Evolutionary conservation across 2,888 invertebrate species (phyloP).

Genomic region (Lasiommata megera): DNA sequence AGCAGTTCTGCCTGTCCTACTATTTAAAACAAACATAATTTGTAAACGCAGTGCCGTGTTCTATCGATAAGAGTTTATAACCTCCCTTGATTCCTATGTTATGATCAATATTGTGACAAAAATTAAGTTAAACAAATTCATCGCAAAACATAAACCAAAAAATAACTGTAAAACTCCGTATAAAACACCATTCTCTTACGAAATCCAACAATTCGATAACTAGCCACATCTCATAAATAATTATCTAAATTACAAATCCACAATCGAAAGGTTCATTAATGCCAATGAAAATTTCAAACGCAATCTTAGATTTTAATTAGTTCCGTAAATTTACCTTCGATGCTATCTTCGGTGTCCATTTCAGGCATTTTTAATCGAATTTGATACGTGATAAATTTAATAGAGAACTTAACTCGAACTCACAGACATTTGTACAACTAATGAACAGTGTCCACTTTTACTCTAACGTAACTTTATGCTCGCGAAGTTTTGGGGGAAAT

Average conservation of each 20-base stretch:
- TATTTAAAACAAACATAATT: too few species aligned
- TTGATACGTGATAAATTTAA: background rate
- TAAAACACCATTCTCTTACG: background rate
- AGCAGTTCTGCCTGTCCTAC: too few species aligned
- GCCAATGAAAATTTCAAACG: conserved; percentile 6
- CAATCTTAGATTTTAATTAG: conserved; percentile 16
- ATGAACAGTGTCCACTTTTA: background rate
- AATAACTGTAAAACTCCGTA: too few species aligned
- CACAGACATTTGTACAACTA: background rate
- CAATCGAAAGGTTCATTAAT: conserved; percentile 4
- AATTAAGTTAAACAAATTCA: too few species aligned
- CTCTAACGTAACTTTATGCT: background rate
- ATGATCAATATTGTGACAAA: too few species aligned
- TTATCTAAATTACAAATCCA: background rate
- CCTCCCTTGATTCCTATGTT: too few species aligned
- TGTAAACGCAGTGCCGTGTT: too few species aligned
- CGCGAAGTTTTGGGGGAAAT: conserved; percentile 30
- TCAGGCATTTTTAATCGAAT: conserved; percentile 15
- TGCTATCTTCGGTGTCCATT: conserved; percentile 25
- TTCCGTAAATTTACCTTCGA: conserved; percentile 27
- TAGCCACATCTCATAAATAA: background rate
- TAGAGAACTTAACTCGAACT: background rate
- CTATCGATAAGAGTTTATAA: too few species aligned
- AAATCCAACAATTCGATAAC: background rate
- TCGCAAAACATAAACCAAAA: too few species aligned